These are phyloP conservation scores for Cyclophora punctaria DNA, from an alignment of 2,888 invertebrate genomes.

Conservation along the genomic window DNA sequence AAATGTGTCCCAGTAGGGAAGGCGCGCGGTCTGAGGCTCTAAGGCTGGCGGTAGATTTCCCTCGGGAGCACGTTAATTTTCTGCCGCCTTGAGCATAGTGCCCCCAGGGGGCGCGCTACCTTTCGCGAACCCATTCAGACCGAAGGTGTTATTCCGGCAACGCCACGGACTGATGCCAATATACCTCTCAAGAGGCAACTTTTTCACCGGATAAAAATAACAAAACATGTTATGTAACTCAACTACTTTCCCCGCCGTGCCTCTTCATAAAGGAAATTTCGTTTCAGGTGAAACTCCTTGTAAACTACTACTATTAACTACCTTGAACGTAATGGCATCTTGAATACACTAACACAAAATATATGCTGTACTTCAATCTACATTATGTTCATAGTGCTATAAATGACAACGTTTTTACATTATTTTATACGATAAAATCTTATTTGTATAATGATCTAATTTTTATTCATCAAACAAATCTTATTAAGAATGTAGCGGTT, in stretches of 20 bases:
- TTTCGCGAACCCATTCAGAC: slow-evolving; percentile 71
- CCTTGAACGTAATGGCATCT: no score
- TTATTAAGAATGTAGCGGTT: slow-evolving; percentile 1
- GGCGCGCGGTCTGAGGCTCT: slow-evolving; percentile 55
- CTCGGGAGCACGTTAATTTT: slow-evolving; percentile 82
- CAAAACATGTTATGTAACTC: slow-evolving; percentile 29
- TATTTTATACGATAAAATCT: no score
- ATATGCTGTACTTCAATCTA: no score
- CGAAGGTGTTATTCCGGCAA: slow-evolving; percentile 72
- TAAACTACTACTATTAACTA: no score
- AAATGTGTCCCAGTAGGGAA: slow-evolving; percentile 63
- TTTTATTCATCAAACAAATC: not conserved
- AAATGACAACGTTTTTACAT: no score
- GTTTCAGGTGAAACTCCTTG: no score
- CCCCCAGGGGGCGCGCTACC: slow-evolving; percentile 77
- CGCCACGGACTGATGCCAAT: slow-evolving; percentile 64
- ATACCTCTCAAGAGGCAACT: slow-evolving; percentile 57
- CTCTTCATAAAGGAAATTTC: no score
- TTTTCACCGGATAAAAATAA: slow-evolving; percentile 56
- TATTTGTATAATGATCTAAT: not conserved
- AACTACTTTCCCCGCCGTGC: not conserved
- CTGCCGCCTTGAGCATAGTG: slow-evolving; percentile 85
- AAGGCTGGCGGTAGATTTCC: slow-evolving; percentile 79
- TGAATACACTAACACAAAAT: no score
- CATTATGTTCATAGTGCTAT: no score